A percentile compares a stretch with the other conserved stretches of the same genome.
Conservation (phyloP, 2,888 invertebrate genomes). For the Rhagium mordax region DNA sequence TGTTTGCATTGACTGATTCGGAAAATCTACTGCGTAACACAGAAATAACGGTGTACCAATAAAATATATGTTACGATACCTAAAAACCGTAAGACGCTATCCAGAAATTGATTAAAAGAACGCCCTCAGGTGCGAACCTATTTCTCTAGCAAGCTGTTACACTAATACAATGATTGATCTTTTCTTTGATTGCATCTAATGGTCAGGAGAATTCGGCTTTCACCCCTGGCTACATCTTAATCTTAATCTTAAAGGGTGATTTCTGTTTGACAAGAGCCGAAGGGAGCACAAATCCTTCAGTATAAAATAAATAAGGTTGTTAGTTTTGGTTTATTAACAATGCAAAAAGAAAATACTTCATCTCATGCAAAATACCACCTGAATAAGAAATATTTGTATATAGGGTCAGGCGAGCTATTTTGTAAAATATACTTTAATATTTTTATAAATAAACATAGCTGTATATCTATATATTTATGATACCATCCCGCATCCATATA, state of each 20-base stretch:
- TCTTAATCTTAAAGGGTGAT: slow-evolving; percentile 28
- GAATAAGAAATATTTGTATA: no score
- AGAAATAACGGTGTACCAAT: neutral
- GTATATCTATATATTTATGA: no score
- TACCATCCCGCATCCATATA: no score
- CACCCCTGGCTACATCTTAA: slow-evolving; percentile 27
- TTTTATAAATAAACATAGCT: no score
- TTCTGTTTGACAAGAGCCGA: slow-evolving; percentile 19
- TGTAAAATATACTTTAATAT: no score
- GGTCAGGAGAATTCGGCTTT: slow-evolving; percentile 22
- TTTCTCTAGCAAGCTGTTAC: slow-evolving; percentile 17
- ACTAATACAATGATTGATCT: slow-evolving; percentile 30
- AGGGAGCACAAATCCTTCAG: slow-evolving; percentile 22
- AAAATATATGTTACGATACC: neutral
- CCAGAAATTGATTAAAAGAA: neutral
- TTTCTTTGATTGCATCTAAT: slow-evolving; percentile 29
- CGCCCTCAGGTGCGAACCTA: slow-evolving; percentile 10
- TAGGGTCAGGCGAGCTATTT: no score
- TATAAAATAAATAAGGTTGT: slow-evolving; percentile 29
- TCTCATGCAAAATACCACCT: no score
- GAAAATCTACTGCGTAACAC: neutral
- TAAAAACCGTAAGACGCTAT: neutral
- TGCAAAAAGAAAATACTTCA: neutral
- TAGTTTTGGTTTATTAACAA: neutral
- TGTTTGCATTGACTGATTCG: neutral